Base-by-base conservation (phyloP, 2,797 vertebrate genomes). In the Manis crassicaudata region DNA sequence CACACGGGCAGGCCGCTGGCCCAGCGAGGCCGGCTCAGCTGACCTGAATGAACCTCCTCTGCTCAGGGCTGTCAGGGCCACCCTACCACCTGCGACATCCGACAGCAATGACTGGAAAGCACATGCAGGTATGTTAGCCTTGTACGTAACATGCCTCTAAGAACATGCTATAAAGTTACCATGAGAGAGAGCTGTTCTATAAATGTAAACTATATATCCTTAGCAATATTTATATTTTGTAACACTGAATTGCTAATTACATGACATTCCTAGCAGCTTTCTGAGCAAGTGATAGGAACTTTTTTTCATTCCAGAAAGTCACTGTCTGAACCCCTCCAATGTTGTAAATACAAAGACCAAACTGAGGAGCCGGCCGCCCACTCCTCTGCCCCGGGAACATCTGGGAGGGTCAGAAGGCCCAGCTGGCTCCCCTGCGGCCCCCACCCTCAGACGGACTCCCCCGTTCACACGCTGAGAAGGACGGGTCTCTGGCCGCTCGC, bases 201-300 rank as follows among this genome's bases (percentile, higher is more conserved):
- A 60, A 70, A 91, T 16, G 7, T 81, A 32, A 88, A 75, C 73
- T 6, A 3, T 4, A 1, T 46, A 43, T 89, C 65, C n/a, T 81
- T 72, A 90, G 77, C 52, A 11, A 11, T 52, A 91, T 88, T 92
- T 92, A 46, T 52, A 80, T 65, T 77, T 93, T 56, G 62, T 50
- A 77, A 35, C 50, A 13, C 56, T 35, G 40, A 50, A 63, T 63
- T 60, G 72, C 62, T 43, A 68, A 32, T 18, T 73, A 91, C 77
- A 35, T 76, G 21, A 25, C 27, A 75, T 87, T 94, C 68, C 86
- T 54, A 96, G 97, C 98, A 98, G 97, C 97, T 93, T 95, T 97
- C 97, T 96, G 89, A 90, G 37, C 96, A 72, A 54, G n/a, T n/a
- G 29, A 77, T 14, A 4, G n/a, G 65, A 70, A 68, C 29, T 37